Conservation (phyloP, 1,140 invertebrate species). For the Wiebesia pumilae region DNA sequence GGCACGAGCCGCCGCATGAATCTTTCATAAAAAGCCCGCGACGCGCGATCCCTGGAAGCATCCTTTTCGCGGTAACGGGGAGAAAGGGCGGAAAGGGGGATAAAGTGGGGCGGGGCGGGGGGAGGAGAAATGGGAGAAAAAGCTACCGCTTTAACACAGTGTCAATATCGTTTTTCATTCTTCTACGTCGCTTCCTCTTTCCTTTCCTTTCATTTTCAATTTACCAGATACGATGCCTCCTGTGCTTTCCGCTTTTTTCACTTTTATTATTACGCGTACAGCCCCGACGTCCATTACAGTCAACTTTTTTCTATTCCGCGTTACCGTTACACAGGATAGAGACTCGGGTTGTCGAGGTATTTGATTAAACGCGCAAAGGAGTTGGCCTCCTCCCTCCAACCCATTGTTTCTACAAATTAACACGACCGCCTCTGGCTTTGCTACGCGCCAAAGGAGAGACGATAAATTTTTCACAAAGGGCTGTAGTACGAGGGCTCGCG, state of each 20-base stretch:
- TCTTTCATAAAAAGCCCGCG: conserved; percentile 58
- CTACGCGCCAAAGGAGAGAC: not conserved
- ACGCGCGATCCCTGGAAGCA: not conserved
- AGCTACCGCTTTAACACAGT: not conserved
- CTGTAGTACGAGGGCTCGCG: not conserved
- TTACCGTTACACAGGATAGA: not conserved
- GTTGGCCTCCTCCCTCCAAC: not conserved
- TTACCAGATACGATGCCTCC: not conserved
- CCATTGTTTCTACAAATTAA: conserved; percentile 49
- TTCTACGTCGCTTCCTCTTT: not conserved
- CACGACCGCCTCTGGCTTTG: not conserved
- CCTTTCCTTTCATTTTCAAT: not conserved
- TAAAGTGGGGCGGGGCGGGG: no score
- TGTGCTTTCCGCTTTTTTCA: not conserved
- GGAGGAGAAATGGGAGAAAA: no score
- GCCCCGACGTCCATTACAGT: not conserved
- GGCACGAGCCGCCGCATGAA: conserved; percentile 55
- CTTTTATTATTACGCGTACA: not conserved
- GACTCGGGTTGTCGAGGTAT: conserved; percentile 29
- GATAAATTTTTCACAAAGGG: conserved; percentile 45
- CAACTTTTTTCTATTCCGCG: not conserved
- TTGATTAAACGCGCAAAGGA: conserved; percentile 37
- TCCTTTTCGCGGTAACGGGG: conserved; percentile 33
- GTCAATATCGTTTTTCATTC: conserved; percentile 33
- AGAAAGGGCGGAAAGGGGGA: not conserved